phyloP scores from a whole-genome alignment of 2,113 vertebrate species.

The Sturnira hondurensis region DNA sequence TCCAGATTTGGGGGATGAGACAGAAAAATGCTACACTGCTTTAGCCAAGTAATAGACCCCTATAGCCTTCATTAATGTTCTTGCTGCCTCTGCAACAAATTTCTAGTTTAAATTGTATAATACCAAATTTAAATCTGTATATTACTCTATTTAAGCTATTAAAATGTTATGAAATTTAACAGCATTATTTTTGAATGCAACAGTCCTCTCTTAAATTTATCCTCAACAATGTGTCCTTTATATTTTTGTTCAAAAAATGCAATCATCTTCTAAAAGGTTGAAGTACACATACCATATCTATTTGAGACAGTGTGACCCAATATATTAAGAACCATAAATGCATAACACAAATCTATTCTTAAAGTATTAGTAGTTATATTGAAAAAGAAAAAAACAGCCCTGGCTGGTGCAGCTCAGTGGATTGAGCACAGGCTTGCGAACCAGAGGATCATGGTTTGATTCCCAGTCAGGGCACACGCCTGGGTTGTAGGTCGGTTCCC shows the following conservation, averaged over 20 bases:
- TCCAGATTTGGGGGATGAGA: background rate
- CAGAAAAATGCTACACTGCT: background rate
- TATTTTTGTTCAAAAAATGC: background rate
- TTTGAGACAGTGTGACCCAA: constrained; percentile 3
- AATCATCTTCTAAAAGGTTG: background rate
- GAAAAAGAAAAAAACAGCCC: background rate
- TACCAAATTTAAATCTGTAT: constrained; percentile 3
- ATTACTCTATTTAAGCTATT: background rate
- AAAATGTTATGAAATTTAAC: constrained; percentile 22
- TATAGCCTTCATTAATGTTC: background rate
- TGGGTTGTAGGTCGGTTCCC: too few relatives aligned
- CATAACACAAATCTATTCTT: background rate
- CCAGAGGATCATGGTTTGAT: too few relatives aligned
- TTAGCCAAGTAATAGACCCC: background rate
- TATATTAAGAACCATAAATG: background rate
- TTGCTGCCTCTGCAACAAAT: background rate
- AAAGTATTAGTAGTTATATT: background rate
- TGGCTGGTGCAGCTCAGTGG: too few relatives aligned
- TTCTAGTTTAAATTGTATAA: background rate
- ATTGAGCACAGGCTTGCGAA: too few relatives aligned
- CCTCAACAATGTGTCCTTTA: background rate
- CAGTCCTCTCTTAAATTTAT: background rate
- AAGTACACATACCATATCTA: background rate
- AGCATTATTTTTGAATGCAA: background rate
- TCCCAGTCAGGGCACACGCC: too few relatives aligned